Percentiles rank a stretch among this genome's conserved stretches.
Evolutionary conservation across 2,888 invertebrate species (phyloP).

Genomic region (Malacosoma neustria): DNA sequence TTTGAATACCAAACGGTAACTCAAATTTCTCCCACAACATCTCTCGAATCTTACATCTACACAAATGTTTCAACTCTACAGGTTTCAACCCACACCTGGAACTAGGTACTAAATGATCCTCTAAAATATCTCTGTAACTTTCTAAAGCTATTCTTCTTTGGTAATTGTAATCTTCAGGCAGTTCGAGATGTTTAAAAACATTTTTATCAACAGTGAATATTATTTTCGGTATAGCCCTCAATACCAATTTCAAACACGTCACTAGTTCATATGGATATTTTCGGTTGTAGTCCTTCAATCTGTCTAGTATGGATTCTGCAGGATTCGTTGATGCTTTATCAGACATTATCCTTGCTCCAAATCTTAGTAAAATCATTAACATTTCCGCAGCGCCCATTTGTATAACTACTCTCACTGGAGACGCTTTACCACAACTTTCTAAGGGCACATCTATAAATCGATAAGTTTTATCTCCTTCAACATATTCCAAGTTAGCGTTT

Average conservation of each 20-base stretch:
- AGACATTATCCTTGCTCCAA: slow-evolving; percentile 77
- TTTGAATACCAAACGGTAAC: slow-evolving; percentile 83
- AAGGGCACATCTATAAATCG: slow-evolving; percentile 87
- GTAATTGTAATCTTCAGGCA: slow-evolving; percentile 59
- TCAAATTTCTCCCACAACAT: slow-evolving; percentile 80
- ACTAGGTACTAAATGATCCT: slow-evolving; percentile 75
- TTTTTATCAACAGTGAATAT: slow-evolving; percentile 58
- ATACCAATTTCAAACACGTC: slow-evolving; percentile 78
- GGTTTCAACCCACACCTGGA: slow-evolving; percentile 77
- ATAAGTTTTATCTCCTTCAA: slow-evolving; percentile 37
- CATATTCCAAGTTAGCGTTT: slow-evolving; percentile 76
- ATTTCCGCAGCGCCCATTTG: slow-evolving; percentile 85
- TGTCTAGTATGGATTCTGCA: slow-evolving; percentile 78
- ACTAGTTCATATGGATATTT: slow-evolving; percentile 81
- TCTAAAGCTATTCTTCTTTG: slow-evolving; percentile 53
- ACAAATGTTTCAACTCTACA: slow-evolving; percentile 84
- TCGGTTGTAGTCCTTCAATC: slow-evolving; percentile 76
- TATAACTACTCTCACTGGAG: slow-evolving; percentile 82
- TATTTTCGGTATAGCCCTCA: slow-evolving; percentile 78
- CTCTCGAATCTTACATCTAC: slow-evolving; percentile 81
- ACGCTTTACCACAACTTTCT: slow-evolving; percentile 84
- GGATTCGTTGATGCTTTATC: slow-evolving; percentile 77
- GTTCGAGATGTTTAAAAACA: slow-evolving; percentile 36
- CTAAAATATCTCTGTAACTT: slow-evolving; percentile 65
- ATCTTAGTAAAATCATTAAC: slow-evolving; percentile 81